A percentile compares a stretch with the other conserved stretches of the same genome.
Evolutionary conservation across 2,113 vertebrate genomes (phyloP).

Genomic region (Alaudala cheleensis): DNA sequence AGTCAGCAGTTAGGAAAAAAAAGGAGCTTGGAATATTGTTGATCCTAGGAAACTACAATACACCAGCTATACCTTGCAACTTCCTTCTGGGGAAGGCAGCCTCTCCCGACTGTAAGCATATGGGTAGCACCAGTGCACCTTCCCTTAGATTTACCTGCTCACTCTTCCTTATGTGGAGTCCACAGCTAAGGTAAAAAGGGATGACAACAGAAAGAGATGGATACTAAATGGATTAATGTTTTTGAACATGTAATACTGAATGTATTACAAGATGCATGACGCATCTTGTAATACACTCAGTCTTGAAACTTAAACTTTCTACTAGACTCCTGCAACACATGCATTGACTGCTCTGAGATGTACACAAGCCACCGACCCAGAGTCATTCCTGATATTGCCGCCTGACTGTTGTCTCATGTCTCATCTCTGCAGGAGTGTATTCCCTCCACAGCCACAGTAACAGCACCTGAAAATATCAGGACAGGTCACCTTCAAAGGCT

Average conservation of each 20-base stretch:
- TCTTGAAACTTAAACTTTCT: background rate
- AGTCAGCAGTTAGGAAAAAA: background rate
- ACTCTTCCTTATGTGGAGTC: background rate
- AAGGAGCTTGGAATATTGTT: background rate
- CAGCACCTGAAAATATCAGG: background rate
- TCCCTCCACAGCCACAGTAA: background rate
- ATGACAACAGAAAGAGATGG: background rate
- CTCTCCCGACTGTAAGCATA: background rate
- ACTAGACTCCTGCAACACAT: accelerated
- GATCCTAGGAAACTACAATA: background rate
- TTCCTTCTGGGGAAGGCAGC: background rate
- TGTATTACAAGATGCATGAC: no score
- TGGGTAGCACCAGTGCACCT: background rate
- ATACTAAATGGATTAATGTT: background rate
- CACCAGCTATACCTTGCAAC: background rate
- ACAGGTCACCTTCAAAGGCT: background rate
- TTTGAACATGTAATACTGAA: background rate
- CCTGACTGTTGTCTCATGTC: background rate
- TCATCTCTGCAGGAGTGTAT: accelerated
- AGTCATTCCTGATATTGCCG: background rate
- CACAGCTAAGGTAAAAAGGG: background rate
- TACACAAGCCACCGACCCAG: background rate
- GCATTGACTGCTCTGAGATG: accelerated
- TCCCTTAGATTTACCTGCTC: background rate
- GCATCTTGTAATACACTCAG: background rate